Evolutionary conservation across 2,113 vertebrate species (phyloP), one percentile per base, ranked within the genome.

Genomic region (Okapia johnstoni): DNA sequence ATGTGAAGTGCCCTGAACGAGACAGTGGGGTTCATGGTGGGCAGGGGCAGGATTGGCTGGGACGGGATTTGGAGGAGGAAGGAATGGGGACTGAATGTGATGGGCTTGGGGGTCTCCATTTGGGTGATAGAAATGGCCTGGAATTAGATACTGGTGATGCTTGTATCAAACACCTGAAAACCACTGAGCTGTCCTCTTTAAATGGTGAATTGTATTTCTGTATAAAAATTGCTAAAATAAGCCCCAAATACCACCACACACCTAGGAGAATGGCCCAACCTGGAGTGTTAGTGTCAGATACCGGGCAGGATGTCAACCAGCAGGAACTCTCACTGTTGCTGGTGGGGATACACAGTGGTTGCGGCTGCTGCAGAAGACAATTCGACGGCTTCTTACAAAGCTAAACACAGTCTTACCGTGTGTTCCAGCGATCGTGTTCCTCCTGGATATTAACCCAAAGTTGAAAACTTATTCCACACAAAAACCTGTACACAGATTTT

Each of bases 1-100:
- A 5, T 15, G 7, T 55, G n/a, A 55, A 36, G 40, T 6, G 30
- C 46, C 14, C 10, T 6, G 15, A 9, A 4, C 6, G 40, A 66
- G 48, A 2, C 28, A 13, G 60, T 7, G 4, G 6, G 26, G 14
- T 4, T 3, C 21, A 3, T 6, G 5, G n/a, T 23, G 6, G 50
- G 19, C 36, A 2, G 28, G 40, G 36, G 14, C 28, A 26, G 33
- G 46, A 25, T 15, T 9, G 85, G 46, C 46, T 21, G 6, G 15
- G 48, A 48, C 1, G 55, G 48, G 15, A 52, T 54, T 52, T 48
- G 6, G 81, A 36, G 40, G 11, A 23, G 70, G 54, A 4, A 9
- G n/a, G 12, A 30, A 7, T 0, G 58, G 16, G 66, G 23, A 1
- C 3, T 15, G 52, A 10, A 66, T 6, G 28, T 19, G 17, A 21